Base-by-base conservation (phyloP, 2,797 vertebrate genomes). In the Chaunax sp. region DNA sequence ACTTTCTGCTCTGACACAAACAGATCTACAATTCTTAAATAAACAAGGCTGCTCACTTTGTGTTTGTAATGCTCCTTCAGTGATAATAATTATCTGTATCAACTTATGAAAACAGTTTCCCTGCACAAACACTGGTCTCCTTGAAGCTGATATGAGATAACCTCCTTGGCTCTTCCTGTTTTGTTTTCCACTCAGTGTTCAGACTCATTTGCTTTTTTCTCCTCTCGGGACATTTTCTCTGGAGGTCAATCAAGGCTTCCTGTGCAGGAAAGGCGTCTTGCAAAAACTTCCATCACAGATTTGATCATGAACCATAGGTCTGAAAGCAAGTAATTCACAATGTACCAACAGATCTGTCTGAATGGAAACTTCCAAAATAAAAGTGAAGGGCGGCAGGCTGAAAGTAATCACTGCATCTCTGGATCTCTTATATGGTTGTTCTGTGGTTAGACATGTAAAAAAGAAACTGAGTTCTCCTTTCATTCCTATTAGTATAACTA, bases 71-170 rank as follows among this genome's bases (percentile, higher is more conserved):
- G 18, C n/a, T 47, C 20, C 50, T 22, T 53, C 41, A 33, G 65
- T 16, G 43, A 50, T 50, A 49, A 33, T 46, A 28, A 43, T 69
- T 80, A 69, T 82, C 77, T 71, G 14, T 7, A 33, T 15, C 30
- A 49, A 61, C 57, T 55, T 33, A 74, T 58, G 62, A n/a, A 52
- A 30, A n/a, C 26, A 10, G 50, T 44, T 72, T 64, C 52, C 26
- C 45, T 44, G 33, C 10, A 55, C 50, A 33, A 60, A 66, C 63
- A 5, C 14, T 16, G 30, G 35, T 67, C 25, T 26, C 30, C 64
- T 26, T 53, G 45, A 55, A 56, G 46, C 60, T 25, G 52, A 58
- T 47, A 53, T 33, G 6, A 55, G 52, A 30, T 71, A 18, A 30
- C 55, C 51, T 41, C 18, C 25, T 3, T 0, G 2, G 22, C 38